A percentile compares a stretch with the other conserved stretches of the same genome.
Conservation (phyloP, 2,113 vertebrate genomes). For the Ptilonorhynchus violaceus region DNA sequence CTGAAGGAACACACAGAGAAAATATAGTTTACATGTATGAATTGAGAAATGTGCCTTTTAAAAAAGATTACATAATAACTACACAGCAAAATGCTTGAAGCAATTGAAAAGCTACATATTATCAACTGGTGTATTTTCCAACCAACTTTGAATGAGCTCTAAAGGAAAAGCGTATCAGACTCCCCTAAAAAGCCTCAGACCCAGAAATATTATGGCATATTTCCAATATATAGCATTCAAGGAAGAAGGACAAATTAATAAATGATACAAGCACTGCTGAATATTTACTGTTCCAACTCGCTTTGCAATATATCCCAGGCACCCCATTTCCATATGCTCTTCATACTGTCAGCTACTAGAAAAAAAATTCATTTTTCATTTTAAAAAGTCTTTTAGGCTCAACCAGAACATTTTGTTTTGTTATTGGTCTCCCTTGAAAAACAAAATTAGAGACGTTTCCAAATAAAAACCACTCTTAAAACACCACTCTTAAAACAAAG, state of each 20-base stretch:
- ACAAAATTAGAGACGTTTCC: neutral
- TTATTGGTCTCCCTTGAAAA: neutral
- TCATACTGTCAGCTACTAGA: neutral
- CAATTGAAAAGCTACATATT: neutral
- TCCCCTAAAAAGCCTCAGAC: neutral
- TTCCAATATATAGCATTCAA: neutral
- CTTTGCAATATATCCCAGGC: neutral
- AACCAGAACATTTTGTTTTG: neutral
- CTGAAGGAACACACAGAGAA: slow-evolving; percentile 66
- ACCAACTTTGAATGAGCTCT: neutral
- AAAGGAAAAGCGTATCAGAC: neutral
- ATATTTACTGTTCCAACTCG: neutral
- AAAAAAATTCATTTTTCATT: neutral
- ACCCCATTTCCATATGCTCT: neutral
- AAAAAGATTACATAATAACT: neutral
- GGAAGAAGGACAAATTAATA: neutral
- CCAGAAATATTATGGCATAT: neutral
- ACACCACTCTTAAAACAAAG: neutral
- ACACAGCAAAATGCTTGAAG: neutral
- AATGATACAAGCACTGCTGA: neutral
- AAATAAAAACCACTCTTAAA: neutral
- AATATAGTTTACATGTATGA: neutral
- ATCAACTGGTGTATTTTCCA: neutral
- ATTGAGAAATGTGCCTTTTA: neutral
- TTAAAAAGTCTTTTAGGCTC: neutral